Base-by-base conservation (phyloP, 2,797 vertebrate species). In the Carduelis carduelis region DNA sequence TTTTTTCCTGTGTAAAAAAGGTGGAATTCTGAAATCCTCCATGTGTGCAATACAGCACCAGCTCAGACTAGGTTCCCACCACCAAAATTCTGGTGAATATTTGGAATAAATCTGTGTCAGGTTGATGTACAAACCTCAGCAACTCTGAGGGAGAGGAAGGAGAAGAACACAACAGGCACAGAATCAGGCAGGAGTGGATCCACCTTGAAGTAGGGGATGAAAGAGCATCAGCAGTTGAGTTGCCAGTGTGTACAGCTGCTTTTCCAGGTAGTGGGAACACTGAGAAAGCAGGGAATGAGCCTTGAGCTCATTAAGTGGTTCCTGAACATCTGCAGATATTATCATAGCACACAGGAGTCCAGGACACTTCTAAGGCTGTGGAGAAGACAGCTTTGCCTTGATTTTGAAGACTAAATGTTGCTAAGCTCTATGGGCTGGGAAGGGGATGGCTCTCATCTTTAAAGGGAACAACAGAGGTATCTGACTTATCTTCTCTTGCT, bases 401-500 rank as follows among this genome's bases (percentile, higher is more conserved):
- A 52, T 93, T 57, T 14, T 84, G 65, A 85, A 89, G 65, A 44
- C 39, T 55, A 30, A 37, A n/a, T 83, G 44, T 41, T 68, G 53
- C 44, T 41, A 30, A 53, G 70, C 23, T 87, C 65, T 53, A 56
- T 55, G 85, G 63, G 86, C 52, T 46, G 81, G 87, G 77, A 94
- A 97, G 39, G 71, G 69, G 49, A 76, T 79, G 56, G 23, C 22
- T 90, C 90, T 97, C 87, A 96, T 97, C 93, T 97, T 94, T 93
- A 61, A 93, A 95, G 93, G 92, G 94, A 96, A 80, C 66, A 94
- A 90, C 74, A 77, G 86, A 14, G 27, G 52, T 95, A 89, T 92
- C 87, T 98, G 93, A 95, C 87, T 93, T 39, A 59, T 92, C 93
- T 93, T 90, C 97, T 82, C 96, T 97, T 96, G 80, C 92, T 98